Evolutionary conservation across 64 coral and sea anemone genomes (phyloP).

Genomic region (Cladopsammia gracilis): DNA sequence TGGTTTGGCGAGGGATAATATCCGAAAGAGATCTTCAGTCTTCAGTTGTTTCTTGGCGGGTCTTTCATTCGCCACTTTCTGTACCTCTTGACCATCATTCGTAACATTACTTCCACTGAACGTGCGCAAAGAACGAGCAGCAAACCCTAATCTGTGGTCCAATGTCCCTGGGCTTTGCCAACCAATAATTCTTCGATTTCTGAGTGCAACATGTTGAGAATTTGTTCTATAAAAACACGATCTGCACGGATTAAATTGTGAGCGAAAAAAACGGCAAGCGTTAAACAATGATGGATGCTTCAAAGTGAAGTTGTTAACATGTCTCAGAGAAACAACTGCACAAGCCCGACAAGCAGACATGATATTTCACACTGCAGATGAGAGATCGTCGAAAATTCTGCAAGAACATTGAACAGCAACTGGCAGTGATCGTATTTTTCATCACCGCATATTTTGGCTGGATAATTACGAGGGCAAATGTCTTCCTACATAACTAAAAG

Average conservation of each 20-base stretch:
- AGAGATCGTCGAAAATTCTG: background rate
- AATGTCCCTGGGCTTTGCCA: background rate
- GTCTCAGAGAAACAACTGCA: background rate
- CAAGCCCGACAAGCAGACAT: constrained; percentile 38
- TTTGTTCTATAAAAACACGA: background rate
- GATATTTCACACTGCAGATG: background rate
- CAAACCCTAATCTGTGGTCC: background rate
- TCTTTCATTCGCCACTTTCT: background rate
- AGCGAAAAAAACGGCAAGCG: background rate
- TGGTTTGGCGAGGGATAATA: constrained; percentile 42
- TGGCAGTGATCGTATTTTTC: background rate
- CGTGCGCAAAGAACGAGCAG: background rate
- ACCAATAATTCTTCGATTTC: background rate
- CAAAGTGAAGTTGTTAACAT: background rate
- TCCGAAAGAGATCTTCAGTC: constrained; percentile 21
- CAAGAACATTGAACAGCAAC: background rate
- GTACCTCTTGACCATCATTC: background rate
- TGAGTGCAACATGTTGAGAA: background rate
- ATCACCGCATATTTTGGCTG: constrained; percentile 18
- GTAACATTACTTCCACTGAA: background rate
- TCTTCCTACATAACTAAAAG: background rate
- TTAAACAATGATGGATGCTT: background rate
- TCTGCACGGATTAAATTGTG: background rate
- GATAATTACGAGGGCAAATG: background rate
- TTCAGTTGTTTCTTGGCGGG: constrained; percentile 2